Base-by-base conservation (phyloP, 2,113 vertebrate genomes). In the Gymnarchus niloticus region DNA sequence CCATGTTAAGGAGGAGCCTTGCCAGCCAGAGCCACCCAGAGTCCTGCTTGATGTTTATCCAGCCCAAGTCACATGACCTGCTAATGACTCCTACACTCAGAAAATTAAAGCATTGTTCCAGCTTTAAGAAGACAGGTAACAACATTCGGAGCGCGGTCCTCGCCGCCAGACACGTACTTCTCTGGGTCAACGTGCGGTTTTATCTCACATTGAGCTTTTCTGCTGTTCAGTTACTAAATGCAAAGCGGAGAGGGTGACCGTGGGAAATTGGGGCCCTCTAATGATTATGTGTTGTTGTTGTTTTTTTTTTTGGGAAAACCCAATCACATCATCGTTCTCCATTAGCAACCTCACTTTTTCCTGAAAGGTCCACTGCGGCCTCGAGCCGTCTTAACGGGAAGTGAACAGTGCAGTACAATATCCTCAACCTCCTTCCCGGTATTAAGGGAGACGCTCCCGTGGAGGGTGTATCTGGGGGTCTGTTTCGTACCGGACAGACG, bases 81-180 rank as follows among this genome's bases (percentile, higher is more conserved):
- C 73, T 23, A n/a, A 59, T 46, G 19, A 52, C 65, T 23, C 25
- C 33, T 84, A 51, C 81, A 25, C 56, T 12, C 0, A 41, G 3
- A 78, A 54, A 65, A 87, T 61, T 84, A n/a, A 28, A 52, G 37
- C 33, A 78, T 78, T 84, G 82, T 83, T 80, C 54, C 52, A 78
- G 51, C 33, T 23, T 57, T 54, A 61, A 14, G 37, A 84, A 76
- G 46, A 56, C 23, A 83, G 81, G 83, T 69, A 54, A 46, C 37
- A 21, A 48, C 51, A n/a, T 52, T 48, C 12, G 25, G 6, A 19
- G 44, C 51, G 17, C 3, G 0, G n/a, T 59, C 33, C 83, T 33
- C 51, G n/a, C 83, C 46, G 81, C 86, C 81, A 54, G 49, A 83
- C 54, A 10, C 61, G 37, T 23, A 52, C 51, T 87, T 84, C 56